Base-by-base conservation (phyloP, 1,140 invertebrate genomes). In the Battus philenor region DNA sequence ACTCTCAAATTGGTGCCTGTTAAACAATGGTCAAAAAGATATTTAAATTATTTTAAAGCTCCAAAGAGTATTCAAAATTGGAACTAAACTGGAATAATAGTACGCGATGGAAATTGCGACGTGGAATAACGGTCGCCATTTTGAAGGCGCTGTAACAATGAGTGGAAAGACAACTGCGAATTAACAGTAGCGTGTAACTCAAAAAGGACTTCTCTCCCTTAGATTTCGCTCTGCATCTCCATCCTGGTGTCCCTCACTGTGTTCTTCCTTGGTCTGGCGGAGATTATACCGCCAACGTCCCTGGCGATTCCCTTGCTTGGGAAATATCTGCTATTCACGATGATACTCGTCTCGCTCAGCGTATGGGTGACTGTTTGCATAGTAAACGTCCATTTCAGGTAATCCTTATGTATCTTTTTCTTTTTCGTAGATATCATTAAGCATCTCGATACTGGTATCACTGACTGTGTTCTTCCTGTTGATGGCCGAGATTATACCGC, bases 381-480 rank as follows among this genome's bases (percentile, higher is more conserved):
- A 44, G 89, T 99, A 51, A 99, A 99, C 85, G 94, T 99, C 50
- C 96, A 99, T 87, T 99, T 98, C 86, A 93, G 97, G 94, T 98
- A 92, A 89, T 57, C 58, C 56, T 59, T 69, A 43, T 64, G 52
- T 68, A 49, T 57, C 50, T 56, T 63, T 65, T 61, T 67, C 59
- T 79, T 46, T 74, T 67, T 74, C 82, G 50, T 87, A 92, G 91
- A 90, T 93, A 71, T 93, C 97, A 59, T 90, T 99, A 65, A 98
- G 96, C 88, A 98, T 98, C 83, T 98, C 96, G 66, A 99, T 99
- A 86, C 91, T 99, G 52, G 93, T 99, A 55, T 99, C 98, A 36
- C 87, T 99, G 71, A 99, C 97, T 75, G 97, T 99, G 86, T 99
- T 99, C 89, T 99, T 99, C 90, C 90, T 99, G 71, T 89, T 99